Conservation (phyloP, 2,113 vertebrate species). For the Parotia lawesii region DNA sequence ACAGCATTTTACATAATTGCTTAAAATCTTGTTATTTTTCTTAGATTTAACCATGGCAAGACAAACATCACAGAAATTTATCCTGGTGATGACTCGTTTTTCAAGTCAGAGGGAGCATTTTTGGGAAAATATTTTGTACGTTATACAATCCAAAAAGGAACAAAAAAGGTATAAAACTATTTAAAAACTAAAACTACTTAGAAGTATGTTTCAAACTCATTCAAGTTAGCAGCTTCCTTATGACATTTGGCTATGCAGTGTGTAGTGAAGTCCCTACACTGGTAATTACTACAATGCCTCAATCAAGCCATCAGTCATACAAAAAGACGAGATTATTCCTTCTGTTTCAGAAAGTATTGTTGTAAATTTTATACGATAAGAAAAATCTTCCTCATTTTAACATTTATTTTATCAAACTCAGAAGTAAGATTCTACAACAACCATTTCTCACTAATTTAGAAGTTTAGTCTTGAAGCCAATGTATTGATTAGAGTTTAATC, state of each 20-base stretch:
- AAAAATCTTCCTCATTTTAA: not conserved
- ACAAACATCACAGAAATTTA: slow-evolving; percentile 79
- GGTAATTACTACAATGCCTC: not conserved
- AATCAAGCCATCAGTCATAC: not conserved
- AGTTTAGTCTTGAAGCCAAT: not conserved
- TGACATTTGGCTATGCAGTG: not conserved
- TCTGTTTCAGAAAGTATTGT: not conserved
- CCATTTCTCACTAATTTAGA: not conserved
- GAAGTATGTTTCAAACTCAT: not conserved
- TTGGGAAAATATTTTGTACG: slow-evolving; percentile 80
- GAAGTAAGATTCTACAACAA: not conserved
- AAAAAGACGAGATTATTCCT: not conserved
- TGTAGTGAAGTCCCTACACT: not conserved
- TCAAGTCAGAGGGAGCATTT: slow-evolving; percentile 80
- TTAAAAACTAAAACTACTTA: not conserved
- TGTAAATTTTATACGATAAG: not conserved
- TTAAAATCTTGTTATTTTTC: not conserved
- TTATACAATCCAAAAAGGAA: slow-evolving; percentile 60
- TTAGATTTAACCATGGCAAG: slow-evolving; percentile 72
- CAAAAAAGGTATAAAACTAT: slow-evolving; percentile 58
- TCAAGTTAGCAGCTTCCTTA: not conserved
- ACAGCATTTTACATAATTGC: not conserved
- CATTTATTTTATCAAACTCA: not conserved
- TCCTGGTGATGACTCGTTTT: slow-evolving; percentile 86
- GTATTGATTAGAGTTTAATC: not conserved